Base-by-base conservation (phyloP, 23 tunicate species). In the Styela clava region DNA sequence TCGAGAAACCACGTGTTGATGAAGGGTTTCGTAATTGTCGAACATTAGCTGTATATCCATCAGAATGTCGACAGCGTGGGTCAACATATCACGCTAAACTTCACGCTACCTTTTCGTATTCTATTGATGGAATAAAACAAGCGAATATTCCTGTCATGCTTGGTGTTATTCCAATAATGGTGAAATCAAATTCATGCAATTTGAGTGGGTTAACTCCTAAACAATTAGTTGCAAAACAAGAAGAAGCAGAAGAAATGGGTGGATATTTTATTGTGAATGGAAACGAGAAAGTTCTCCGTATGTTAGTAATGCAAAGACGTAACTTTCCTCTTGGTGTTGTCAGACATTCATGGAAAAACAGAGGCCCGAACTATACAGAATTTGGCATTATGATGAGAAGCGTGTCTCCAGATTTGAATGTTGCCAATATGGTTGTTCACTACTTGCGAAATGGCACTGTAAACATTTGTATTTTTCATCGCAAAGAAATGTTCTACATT, bases 201-300 rank as follows among this genome's bases (percentile, higher is more conserved):
- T 62, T 95, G 71, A 64, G 83, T 63, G 89, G 89, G 0, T 24
- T 95, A 63, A 65, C 80, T 24, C 96, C 99, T 31, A 79, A 79
- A 56, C 77, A 90, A 68, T 83, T 95, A 16, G 86, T 90, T n/a
- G 77, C 81, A 33, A 83, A 83, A 33, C 78, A 83, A 30, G 99
- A 95, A 86, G 99, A 95, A 72, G 86, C 78, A 29, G 80, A 89
- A 56, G 99, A 95, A 78, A 90, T 90, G 86, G 99, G 99, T 33
- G 99, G 99, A 0, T 95, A 90, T 35, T 95, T 95, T 71, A 76
- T 95, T 25, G 81, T 86, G 27, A 89, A 90, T 61, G 99, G 99
- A 52, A 95, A 95, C 78, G 99, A 95, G 62, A 95, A 95, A 86
- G 92, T 95, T 16, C 37, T 95, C 27, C 83, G 99, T 51, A 79